Conservation (phyloP, 1,140 invertebrate genomes). For the Lepidurus apus region DNA sequence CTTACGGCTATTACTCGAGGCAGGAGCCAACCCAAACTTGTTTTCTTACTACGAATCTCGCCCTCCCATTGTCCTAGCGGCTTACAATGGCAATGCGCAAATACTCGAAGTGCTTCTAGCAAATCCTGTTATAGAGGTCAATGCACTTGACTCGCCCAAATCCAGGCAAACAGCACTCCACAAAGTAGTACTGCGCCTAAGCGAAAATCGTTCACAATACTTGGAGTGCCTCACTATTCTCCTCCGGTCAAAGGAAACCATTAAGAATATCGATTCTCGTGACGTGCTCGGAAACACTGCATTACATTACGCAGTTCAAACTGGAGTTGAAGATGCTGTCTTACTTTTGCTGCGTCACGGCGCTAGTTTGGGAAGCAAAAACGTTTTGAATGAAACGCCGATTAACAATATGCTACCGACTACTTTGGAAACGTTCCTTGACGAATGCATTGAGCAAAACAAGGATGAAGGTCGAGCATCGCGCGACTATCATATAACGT, state of each 20-base stretch:
- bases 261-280: slow-evolving; percentile 47
- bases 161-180: slow-evolving; percentile 49
- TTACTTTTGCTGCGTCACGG: slow-evolving; percentile 58
- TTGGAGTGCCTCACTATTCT: slow-evolving; percentile 30
- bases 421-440: slow-evolving; percentile 60
- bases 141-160: slow-evolving; percentile 19
- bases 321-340: slow-evolving; percentile 47
- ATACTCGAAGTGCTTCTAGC: slow-evolving; percentile 55
- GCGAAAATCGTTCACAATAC: slow-evolving; percentile 23
- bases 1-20: slow-evolving; percentile 53
- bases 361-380: slow-evolving; percentile 63
- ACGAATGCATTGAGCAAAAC: slow-evolving; percentile 60
- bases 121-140: slow-evolving; percentile 12
- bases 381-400: slow-evolving; percentile 60
- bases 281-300: slow-evolving; percentile 69
- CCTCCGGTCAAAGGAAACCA: background rate
- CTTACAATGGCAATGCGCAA: slow-evolving; percentile 54
- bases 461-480: slow-evolving; percentile 54
- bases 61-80: slow-evolving; percentile 48
- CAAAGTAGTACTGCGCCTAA: slow-evolving; percentile 40
- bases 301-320: slow-evolving; percentile 67
- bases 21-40: slow-evolving; percentile 60
- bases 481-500: slow-evolving; percentile 60
- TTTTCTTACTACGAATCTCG: slow-evolving; percentile 47
- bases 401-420: slow-evolving; percentile 60